Evolutionary conservation across 2,797 vertebrate genomes (phyloP), one percentile per base, ranked within the genome.

Genomic region (Mycteria americana): DNA sequence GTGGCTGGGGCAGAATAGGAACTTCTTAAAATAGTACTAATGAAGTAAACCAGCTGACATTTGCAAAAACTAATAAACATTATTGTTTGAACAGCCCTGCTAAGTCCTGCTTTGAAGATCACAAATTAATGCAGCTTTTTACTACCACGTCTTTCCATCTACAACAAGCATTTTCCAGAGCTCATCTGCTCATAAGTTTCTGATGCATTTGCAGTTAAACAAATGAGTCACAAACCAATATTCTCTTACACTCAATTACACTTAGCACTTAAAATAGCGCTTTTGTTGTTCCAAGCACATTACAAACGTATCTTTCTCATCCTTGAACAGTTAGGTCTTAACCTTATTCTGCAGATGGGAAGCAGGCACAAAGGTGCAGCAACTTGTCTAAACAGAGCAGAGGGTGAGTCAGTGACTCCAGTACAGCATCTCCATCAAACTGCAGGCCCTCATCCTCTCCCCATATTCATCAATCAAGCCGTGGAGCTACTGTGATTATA

Each of bases 211-310:
- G 85, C 80, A 94, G 89, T 95, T 92, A 95, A 94, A 93, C 73
- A 91, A 95, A 95, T 94, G 87, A 96, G 79, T 95, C 92, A 96
- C 91, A 88, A 87, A 94, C 79, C 79, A 89, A 95, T 89, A 95
- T 53, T 95, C 87, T 56, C 87, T 93, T 43, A 85, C 75, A 65
- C 75, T 81, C 93, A 81, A 68, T 94, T 95, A 92, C 88, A 75
- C 78, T 82, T 46, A 60, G 69, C 89, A 92, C 91, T 95, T 92
- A 97, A 93, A 97, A 92, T 81, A 96, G 93, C 0, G 0, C 81
- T 93, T 72, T 68, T 57, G 86, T 85, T 72, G 48, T 92, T 95
- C 87, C 91, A 85, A 91, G 91, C 50, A 56, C 69, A 85, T 94
- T 78, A 77, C 85, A 92, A 95, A 92, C 39, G 6, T 39, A 53